These are phyloP conservation scores for Eubucco bourcierii DNA, from an alignment of 2,113 vertebrate genomes.

Conservation along the genomic window DNA sequence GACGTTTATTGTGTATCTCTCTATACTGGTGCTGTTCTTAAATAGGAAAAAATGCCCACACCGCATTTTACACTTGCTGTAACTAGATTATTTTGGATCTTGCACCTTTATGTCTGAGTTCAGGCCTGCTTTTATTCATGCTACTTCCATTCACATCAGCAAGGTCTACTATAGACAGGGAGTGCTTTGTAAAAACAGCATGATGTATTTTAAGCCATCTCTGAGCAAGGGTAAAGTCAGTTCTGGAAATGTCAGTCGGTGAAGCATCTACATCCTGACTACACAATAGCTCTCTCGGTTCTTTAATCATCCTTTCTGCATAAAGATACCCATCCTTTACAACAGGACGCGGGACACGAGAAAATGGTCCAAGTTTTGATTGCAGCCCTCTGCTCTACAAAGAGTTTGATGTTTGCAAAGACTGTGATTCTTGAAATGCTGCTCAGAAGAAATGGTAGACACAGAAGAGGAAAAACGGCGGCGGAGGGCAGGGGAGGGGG, in stretches of 20 bases:
- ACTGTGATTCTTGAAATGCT: rapidly evolving
- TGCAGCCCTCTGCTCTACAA: rapidly evolving
- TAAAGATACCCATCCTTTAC: not conserved
- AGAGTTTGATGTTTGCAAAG: rapidly evolving
- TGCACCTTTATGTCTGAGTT: not conserved
- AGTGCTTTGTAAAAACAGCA: not conserved
- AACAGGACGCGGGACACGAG: rapidly evolving
- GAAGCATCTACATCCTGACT: not conserved
- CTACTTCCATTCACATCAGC: not conserved
- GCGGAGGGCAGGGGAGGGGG: too few relatives aligned
- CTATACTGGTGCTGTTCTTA: not conserved
- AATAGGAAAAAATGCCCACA: not conserved
- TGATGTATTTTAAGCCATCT: not conserved
- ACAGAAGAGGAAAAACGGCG: rapidly evolving
- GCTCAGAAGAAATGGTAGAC: rapidly evolving
- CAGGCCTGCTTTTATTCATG: not conserved
- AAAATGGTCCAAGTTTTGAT: rapidly evolving
- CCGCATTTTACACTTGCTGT: rapidly evolving
- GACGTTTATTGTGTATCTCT: not conserved
- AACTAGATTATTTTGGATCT: not conserved
- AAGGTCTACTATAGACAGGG: not conserved
- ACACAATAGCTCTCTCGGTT: not conserved
- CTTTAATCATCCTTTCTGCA: rapidly evolving
- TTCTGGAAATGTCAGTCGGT: not conserved
- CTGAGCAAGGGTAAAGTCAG: not conserved